These are phyloP conservation scores for Stomatorhinus walkeri DNA, from an alignment of 2,797 vertebrate species.

Conservation along the genomic window DNA sequence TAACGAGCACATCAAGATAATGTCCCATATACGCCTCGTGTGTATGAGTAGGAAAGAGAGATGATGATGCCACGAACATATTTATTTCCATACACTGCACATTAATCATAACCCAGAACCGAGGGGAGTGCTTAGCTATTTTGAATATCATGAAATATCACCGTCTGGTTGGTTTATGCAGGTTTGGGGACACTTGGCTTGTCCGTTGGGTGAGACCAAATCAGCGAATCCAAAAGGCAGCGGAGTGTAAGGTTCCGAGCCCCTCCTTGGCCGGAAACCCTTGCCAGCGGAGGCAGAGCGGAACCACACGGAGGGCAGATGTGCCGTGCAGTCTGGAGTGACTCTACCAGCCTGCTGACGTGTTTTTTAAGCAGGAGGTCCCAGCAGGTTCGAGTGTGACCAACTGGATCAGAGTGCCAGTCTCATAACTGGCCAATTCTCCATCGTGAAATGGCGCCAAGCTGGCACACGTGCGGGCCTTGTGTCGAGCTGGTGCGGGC, in stretches of 20 bases:
- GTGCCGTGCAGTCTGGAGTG: conserved; percentile 53
- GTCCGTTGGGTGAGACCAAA: background rate
- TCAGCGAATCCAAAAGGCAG: background rate
- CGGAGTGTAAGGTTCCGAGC: background rate
- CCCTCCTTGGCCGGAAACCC: background rate
- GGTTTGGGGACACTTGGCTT: background rate
- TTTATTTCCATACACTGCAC: background rate
- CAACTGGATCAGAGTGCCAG: conserved; percentile 61
- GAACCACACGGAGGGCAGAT: conserved; percentile 49
- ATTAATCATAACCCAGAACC: background rate
- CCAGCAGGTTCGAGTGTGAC: conserved; percentile 42
- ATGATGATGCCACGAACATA: background rate
- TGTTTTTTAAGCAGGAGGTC: conserved; percentile 53
- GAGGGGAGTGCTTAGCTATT: background rate
- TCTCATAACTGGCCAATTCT: conserved; percentile 44
- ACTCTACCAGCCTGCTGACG: conserved; percentile 46
- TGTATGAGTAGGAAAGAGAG: background rate
- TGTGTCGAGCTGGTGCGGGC: background rate
- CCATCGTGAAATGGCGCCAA: conserved; percentile 49
- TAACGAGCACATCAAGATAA: conserved; percentile 20
- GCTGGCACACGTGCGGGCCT: conserved; percentile 39
- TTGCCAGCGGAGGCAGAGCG: background rate
- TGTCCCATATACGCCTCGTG: background rate
- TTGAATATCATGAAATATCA: conserved; percentile 9
- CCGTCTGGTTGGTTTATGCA: background rate